Base-by-base conservation (phyloP, 92 coral and sea anemone species). In the Epizoanthus rinbou region DNA sequence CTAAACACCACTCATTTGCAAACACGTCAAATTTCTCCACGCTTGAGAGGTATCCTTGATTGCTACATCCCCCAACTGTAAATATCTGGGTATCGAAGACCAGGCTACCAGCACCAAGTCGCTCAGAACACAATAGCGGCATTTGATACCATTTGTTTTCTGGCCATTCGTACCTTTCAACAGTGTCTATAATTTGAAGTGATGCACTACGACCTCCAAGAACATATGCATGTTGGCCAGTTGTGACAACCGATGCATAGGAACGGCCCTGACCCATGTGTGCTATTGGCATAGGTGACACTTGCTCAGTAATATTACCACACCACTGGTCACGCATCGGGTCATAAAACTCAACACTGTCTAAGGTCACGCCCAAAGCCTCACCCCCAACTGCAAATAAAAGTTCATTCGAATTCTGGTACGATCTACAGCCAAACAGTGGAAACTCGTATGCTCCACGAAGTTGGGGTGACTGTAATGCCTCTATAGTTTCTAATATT, bases 301-400 rank as follows among this genome's bases (percentile, higher is more conserved):
- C 88, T 21, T 66, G 79, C 57, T 50, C 82, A 57, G 85, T 47
- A n/a, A 83, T 43, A 22, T 67, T 84, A 85, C 94, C 80, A 9
- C 62, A 62, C 97, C 97, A 93, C 14, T 76, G 84, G 53, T 71
- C 69, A 18, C 54, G 23, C 0, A 31, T 41, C 3, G 76, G 81
- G 84, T 86, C 73, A 80, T 80, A 79, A 69, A 93, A 88, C 75
- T 93, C 94, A 41, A 78, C 88, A 47, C 85, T 82, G 62, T 85
- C 86, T 18, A 90, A 62, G n/a, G 88, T 85, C 22, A 88, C 84
- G 8, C 97, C 97, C 19, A 82, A 86, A 1, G 94, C 91, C 35
- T 93, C 97, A 3, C 97, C 97, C 22, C 97, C 97, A 14, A 93
- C 80, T 2, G 97, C 89, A 80, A 93, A 87, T 35, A 93, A 57